A percentile compares a stretch with the other conserved stretches of the same genome.
Conservation (phyloP, 2,797 vertebrate genomes). For the Coccyzus lansbergi region DNA sequence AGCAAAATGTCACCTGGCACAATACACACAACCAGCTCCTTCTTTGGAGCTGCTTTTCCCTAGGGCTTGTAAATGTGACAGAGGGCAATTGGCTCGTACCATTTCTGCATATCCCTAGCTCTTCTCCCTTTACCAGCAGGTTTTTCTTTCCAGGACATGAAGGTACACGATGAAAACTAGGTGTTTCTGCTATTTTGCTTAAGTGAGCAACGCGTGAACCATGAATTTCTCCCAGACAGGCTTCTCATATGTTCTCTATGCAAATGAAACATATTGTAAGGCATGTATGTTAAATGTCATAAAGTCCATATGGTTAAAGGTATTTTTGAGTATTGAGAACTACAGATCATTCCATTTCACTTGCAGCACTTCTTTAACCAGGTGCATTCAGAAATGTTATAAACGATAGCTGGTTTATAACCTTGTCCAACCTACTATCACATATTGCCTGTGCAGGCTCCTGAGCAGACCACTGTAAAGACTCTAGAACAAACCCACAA, state of each 20-base stretch:
- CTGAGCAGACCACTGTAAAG: not conserved
- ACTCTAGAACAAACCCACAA: not conserved
- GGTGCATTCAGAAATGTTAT: not conserved
- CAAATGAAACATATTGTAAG: slow-evolving; percentile 36
- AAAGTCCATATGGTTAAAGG: not conserved
- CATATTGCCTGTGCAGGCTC: not conserved
- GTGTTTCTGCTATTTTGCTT: not conserved
- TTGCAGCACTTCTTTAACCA: not conserved
- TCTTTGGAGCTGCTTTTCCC: not conserved
- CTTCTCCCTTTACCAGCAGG: not conserved
- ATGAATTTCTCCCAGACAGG: not conserved
- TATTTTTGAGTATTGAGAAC: not conserved
- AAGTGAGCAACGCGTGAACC: slow-evolving; percentile 13
- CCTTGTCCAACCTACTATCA: not conserved
- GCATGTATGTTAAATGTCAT: not conserved
- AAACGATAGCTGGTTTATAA: not conserved
- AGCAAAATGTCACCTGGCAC: slow-evolving; percentile 42
- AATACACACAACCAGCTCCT: not conserved
- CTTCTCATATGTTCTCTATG: not conserved
- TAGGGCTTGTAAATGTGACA: not conserved
- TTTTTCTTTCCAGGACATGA: not conserved
- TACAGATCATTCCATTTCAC: not conserved
- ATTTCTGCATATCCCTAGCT: not conserved
- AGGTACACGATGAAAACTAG: not conserved
- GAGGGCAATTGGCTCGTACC: not conserved